Conservation (phyloP, 2,888 invertebrate genomes). For the Tenthredo amoena region DNA sequence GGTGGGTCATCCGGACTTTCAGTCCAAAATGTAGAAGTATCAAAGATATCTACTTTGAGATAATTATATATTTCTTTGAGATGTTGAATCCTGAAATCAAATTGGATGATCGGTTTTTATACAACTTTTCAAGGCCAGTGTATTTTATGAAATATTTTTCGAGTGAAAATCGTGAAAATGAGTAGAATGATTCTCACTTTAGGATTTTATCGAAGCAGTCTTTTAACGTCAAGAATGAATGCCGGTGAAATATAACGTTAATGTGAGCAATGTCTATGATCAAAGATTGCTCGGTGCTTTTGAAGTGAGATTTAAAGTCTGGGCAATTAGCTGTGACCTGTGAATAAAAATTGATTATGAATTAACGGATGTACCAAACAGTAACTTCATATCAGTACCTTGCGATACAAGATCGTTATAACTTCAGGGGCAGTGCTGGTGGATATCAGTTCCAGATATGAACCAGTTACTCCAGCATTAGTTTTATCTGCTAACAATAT, state of each 20-base stretch:
- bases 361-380: not conserved
- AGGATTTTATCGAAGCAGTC: slow-evolving; percentile 79
- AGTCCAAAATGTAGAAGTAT: slow-evolving; percentile 63
- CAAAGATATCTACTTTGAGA: slow-evolving; percentile 61
- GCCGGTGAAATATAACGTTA: slow-evolving; percentile 85
- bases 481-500: slow-evolving; percentile 87
- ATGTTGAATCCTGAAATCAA: slow-evolving; percentile 64
- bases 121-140: not conserved
- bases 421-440: slow-evolving; percentile 83
- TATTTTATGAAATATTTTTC: not conserved
- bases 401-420: slow-evolving; percentile 87
- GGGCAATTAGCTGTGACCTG: slow-evolving; percentile 90
- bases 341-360: slow-evolving; percentile 52
- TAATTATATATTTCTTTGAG: slow-evolving; percentile 64
- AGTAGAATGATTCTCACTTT: slow-evolving; percentile 79
- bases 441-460: slow-evolving; percentile 87
- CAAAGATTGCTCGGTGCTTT: slow-evolving; percentile 88
- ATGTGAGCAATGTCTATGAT: slow-evolving; percentile 85
- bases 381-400: slow-evolving; percentile 78
- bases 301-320: slow-evolving; percentile 90
- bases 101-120: slow-evolving; percentile 47
- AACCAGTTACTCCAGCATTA: slow-evolving; percentile 86
- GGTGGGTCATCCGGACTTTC: slow-evolving; percentile 81
- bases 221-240: slow-evolving; percentile 85
- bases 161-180: slow-evolving; percentile 56